These are phyloP conservation scores for Phocides pigmalion DNA, from an alignment of 1,140 invertebrate species.

Conservation along the genomic window DNA sequence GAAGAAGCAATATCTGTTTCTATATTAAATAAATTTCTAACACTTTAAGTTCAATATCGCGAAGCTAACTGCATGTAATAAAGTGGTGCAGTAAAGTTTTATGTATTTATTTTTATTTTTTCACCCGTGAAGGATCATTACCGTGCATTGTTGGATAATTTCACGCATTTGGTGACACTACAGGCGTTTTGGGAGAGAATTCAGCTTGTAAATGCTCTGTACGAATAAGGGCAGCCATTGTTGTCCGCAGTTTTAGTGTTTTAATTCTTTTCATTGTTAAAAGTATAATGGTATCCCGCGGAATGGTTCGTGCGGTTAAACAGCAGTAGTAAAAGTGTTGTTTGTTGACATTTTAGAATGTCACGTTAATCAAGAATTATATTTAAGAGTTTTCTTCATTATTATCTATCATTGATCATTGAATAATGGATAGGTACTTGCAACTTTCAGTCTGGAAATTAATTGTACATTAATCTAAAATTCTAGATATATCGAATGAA, in stretches of 20 bases:
- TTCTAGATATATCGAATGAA: no score
- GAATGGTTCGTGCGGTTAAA: constrained; percentile 30
- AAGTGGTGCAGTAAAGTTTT: constrained; percentile 48
- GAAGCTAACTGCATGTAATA: constrained; percentile 30
- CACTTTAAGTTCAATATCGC: constrained; percentile 39
- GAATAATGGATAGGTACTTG: no score
- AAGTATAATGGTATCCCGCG: constrained; percentile 33
- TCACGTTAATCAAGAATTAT: no score
- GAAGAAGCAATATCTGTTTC: not conserved
- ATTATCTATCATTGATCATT: no score
- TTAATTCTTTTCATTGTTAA: constrained; percentile 50
- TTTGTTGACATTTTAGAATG: not conserved
- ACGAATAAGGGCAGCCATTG: constrained; percentile 59
- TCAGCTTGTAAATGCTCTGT: constrained; percentile 52
- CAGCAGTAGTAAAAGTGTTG: not conserved
- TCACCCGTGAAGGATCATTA: constrained; percentile 73
- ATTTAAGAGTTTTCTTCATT: no score
- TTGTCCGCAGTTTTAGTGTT: constrained; percentile 59
- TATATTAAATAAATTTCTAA: not conserved
- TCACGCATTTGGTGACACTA: constrained; percentile 78
- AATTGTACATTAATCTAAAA: no score
- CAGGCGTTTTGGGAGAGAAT: constrained; percentile 63
- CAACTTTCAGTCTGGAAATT: no score
- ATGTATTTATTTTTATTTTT: constrained; percentile 72
- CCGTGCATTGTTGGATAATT: constrained; percentile 73